Evolutionary conservation across 53 echinoderm and acorn worm genomes (phyloP), one percentile per base, ranked within the genome.

Genomic region (Henricia sp.): DNA sequence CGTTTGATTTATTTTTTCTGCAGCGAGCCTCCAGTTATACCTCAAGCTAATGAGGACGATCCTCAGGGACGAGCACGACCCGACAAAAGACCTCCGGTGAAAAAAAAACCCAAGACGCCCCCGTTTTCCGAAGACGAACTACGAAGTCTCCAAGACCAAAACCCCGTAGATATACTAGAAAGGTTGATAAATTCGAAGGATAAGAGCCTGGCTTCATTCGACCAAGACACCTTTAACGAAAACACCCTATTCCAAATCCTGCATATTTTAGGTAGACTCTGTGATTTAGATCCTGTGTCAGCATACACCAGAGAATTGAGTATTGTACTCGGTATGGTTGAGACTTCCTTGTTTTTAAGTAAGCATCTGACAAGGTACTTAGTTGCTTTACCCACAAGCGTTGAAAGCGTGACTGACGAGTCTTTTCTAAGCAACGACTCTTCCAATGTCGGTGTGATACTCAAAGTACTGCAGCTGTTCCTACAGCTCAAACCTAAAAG

Each of bases 321-420:
- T 32, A 38, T 40, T 13, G 57, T 55, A 38, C 75, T 75, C 10
- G 29, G 55, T 20, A 29, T 75, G 37, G 58, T 75, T 26, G 75
- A 75, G 38, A 28, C 75, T 26, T 75, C 75, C 10, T 39, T 17
- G 14, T 75, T 75, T 36, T 58, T 75, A 0, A 75, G 75, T 41
- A 75, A 75, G 32, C 75, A 75, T 21, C 17, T 75, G 58, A 55
- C 75, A 0, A 75, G 75, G 75, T 75, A 54, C 58, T 16, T 75
- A 24, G 58, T 58, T 40, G 23, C 38, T 58, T 57, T 75, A 13
- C 25, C 41, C 23, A 37, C 38, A 16, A 36, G 57, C 9, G 23
- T 56, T 25, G 26, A 24, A 20, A 27, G 25, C 27, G 38, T 16
- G 25, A 4, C 10, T 24, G 56, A 57, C 1, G 28, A 9, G 10